phyloP scores from a whole-genome alignment of 1,140 invertebrate species.

The Orussus abietinus region DNA sequence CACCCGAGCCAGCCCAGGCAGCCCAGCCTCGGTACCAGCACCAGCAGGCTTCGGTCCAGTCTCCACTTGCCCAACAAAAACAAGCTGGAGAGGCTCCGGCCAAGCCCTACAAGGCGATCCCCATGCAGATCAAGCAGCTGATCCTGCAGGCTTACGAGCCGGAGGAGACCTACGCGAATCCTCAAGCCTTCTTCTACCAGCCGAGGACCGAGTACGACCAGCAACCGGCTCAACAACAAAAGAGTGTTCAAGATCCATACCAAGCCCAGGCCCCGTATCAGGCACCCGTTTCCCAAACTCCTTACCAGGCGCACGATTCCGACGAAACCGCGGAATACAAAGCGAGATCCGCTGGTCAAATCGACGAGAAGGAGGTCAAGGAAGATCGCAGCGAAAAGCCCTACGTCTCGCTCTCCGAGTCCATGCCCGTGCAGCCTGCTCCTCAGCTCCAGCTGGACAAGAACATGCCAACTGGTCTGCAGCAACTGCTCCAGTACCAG shows the following conservation, averaged over 20 bases:
- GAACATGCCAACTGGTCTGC: slow-evolving; percentile 39
- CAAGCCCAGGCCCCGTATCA: slow-evolving; percentile 2
- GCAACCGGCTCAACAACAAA: slow-evolving; percentile 7
- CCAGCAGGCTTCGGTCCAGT: background rate
- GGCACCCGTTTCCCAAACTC: slow-evolving; percentile 3
- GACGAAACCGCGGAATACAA: background rate
- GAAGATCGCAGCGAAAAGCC: slow-evolving; percentile 10
- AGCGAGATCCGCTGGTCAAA: background rate
- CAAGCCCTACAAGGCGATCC: slow-evolving; percentile 35
- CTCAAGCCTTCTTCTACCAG: slow-evolving; percentile 35
- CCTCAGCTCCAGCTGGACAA: slow-evolving; percentile 14
- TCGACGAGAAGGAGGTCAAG: slow-evolving; percentile 11
- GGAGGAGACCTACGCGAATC: slow-evolving; percentile 39
- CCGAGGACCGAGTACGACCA: slow-evolving; percentile 6
- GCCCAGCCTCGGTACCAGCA: background rate
- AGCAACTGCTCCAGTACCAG: slow-evolving; percentile 41
- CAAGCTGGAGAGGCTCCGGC: background rate
- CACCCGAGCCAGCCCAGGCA: background rate
- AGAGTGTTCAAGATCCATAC: slow-evolving; percentile 1
- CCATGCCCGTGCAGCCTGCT: slow-evolving; percentile 3
- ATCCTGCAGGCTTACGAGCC: slow-evolving; percentile 36
- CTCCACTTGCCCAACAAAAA: background rate
- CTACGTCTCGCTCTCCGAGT: no score
- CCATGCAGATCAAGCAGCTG: slow-evolving; percentile 37
- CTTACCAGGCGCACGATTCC: slow-evolving; percentile 9